Evolutionary conservation across 1,140 invertebrate species (phyloP).

Genomic region (Batillaria attramentaria): DNA sequence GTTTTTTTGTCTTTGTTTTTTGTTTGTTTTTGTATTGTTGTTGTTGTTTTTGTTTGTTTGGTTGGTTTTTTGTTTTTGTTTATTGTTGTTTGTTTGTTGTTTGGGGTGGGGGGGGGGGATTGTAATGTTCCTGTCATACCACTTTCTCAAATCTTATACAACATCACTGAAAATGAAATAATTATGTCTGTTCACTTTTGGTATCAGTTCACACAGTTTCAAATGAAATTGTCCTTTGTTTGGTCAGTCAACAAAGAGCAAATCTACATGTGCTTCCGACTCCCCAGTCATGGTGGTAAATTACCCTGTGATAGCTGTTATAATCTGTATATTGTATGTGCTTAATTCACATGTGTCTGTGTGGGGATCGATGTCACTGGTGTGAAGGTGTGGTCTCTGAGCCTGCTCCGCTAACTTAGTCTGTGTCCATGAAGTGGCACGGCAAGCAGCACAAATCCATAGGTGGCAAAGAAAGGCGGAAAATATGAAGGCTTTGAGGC

Average conservation of each 20-base stretch:
- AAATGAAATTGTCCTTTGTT: neutral
- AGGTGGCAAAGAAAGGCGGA: too few relatives aligned
- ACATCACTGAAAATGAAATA: neutral
- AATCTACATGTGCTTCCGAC: conserved; percentile 8
- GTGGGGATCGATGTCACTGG: neutral
- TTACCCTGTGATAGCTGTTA: neutral
- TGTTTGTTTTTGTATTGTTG: neutral
- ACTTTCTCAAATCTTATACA: neutral
- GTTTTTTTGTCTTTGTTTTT: neutral
- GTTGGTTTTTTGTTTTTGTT: neutral
- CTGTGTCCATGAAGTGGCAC: too few relatives aligned
- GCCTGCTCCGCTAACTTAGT: too few relatives aligned
- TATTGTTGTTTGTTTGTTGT: neutral
- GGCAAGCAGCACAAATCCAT: too few relatives aligned
- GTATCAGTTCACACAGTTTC: neutral
- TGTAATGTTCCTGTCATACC: neutral
- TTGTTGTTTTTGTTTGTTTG: neutral
- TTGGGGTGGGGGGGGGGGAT: neutral
- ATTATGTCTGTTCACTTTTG: neutral
- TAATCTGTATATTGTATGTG: neutral
- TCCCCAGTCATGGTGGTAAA: conserved; percentile 20
- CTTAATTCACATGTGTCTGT: neutral
- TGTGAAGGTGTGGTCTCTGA: neutral
- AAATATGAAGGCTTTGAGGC: too few relatives aligned
- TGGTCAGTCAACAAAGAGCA: conserved; percentile 22